Evolutionary conservation across 2,797 vertebrate species (phyloP), one percentile per base, ranked within the genome.

Genomic region (Naso thynnoides): DNA sequence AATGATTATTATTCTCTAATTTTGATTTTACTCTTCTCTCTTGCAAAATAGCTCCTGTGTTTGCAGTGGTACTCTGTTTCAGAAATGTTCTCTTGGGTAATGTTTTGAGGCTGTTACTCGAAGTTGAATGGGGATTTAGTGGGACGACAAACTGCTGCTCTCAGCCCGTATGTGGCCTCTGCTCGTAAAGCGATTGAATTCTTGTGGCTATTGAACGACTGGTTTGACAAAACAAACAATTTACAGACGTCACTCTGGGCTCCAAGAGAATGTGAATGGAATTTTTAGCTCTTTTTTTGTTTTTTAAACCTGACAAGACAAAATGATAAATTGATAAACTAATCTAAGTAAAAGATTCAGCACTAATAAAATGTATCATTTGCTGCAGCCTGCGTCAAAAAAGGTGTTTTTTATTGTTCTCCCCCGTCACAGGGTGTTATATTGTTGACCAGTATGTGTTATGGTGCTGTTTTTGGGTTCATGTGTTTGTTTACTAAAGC

Each of bases 401-500:
- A 23, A 24, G 7, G 5, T 42, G 16, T 59, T 14, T 58, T 59
- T 36, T 39, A 44, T 38, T 60, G 45, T 60, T 41, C 16, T 36
- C 29, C 9, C 11, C n/a, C 23, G 8, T 53, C 31, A 50, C 23
- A 41, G 8, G n/a, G 39, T 49, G 8, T 27, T 48, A 1, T 24
- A n/a, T 3, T 66, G 6, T 11, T 45, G 19, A 47, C 18, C 0
- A 27, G 27, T 44, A 33, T 54, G 36, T n/a, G 70, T 53, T 72
- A 52, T 19, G 72, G 9, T 45, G 31, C 70, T 78, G 58, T 83
- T 59, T 72, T 49, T 44, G 64, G 57, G n/a, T 41, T 29, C n/a
- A n/a, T 58, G 54, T 72, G 72, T 76, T 85, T 76, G 79, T 83
- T 77, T 79, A 45, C 45, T 44, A 3, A 70, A 68, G 6, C 36